phyloP scores from a whole-genome alignment of 2,888 invertebrate genomes.

The Acanthopleura granulata region DNA sequence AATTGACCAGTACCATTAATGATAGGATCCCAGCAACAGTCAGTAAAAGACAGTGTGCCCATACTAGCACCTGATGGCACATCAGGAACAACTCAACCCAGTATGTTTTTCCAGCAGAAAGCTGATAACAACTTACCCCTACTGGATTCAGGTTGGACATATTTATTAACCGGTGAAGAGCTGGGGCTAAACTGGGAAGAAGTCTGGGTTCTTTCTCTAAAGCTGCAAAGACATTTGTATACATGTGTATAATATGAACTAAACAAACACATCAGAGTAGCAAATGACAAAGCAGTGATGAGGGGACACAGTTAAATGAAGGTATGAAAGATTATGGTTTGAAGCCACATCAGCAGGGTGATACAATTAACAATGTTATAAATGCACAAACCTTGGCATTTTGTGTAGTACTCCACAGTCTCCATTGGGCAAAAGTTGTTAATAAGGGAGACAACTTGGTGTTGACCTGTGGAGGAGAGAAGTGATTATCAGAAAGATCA shows the following conservation, averaged over 20 bases:
- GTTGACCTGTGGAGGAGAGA: constrained; percentile 61
- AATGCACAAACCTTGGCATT: constrained; percentile 73
- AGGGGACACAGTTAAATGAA: too few relatives aligned
- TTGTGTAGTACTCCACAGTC: constrained; percentile 86
- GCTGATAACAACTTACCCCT: constrained; percentile 46
- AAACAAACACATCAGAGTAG: background rate
- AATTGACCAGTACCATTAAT: too few relatives aligned
- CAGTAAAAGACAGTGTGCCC: too few relatives aligned
- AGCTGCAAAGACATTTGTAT: constrained; percentile 63
- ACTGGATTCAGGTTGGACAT: constrained; percentile 75
- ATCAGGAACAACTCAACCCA: too few relatives aligned
- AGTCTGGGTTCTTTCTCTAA: constrained; percentile 84
- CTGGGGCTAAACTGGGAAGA: constrained; percentile 79
- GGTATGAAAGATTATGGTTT: too few relatives aligned
- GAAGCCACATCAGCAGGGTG: too few relatives aligned
- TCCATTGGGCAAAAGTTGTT: constrained; percentile 91
- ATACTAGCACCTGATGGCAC: too few relatives aligned
- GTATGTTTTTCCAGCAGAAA: background rate
- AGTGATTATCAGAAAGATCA: too few relatives aligned
- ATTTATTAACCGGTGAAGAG: constrained; percentile 87
- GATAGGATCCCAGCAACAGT: too few relatives aligned
- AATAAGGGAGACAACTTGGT: constrained; percentile 92
- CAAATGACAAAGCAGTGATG: too few relatives aligned
- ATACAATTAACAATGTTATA: too few relatives aligned
- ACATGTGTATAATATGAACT: background rate